phyloP scores from a whole-genome alignment of 1,140 invertebrate genomes.

The Neodiprion pinetum region DNA sequence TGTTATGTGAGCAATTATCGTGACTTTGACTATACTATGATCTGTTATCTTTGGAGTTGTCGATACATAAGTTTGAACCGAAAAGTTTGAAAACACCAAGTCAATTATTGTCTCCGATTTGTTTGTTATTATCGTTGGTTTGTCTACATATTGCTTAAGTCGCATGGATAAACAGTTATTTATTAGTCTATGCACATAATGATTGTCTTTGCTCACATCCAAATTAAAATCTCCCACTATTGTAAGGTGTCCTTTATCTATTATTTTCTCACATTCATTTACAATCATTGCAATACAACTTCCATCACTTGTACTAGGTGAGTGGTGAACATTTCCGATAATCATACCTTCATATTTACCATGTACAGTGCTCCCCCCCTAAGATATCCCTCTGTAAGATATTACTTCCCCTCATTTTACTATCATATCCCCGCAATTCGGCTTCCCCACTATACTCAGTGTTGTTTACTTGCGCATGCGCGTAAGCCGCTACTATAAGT shows the following conservation, averaged over 20 bases:
- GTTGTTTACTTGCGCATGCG: too few relatives aligned
- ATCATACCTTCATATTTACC: slow-evolving; percentile 9
- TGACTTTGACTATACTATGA: background rate
- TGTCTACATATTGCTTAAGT: slow-evolving; percentile 13
- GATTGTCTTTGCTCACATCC: slow-evolving; percentile 13
- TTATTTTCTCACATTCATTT: slow-evolving; percentile 15
- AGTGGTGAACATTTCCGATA: slow-evolving; percentile 19
- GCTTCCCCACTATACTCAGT: too few relatives aligned
- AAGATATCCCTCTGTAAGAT: too few relatives aligned
- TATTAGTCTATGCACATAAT: slow-evolving; percentile 14
- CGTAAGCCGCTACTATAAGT: too few relatives aligned
- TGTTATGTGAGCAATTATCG: background rate
- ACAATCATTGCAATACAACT: slow-evolving; percentile 16
- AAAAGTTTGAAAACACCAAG: slow-evolving; percentile 20
- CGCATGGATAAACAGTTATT: slow-evolving; percentile 10
- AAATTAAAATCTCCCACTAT: slow-evolving; percentile 12
- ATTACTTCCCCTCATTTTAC: too few relatives aligned
- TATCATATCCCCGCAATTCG: too few relatives aligned
- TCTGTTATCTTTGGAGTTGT: slow-evolving; percentile 10
- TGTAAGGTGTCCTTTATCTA: slow-evolving; percentile 1
- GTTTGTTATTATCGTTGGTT: slow-evolving; percentile 14
- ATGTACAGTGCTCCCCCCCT: too few relatives aligned
- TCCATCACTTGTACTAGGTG: slow-evolving; percentile 21
- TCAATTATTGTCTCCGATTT: slow-evolving; percentile 11
- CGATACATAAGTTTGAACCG: background rate